Percentiles rank a stretch among this genome's conserved stretches.
These are phyloP conservation scores for Heliconius melpomene DNA, from an alignment of 1,140 invertebrate species.

Conservation along the genomic window DNA sequence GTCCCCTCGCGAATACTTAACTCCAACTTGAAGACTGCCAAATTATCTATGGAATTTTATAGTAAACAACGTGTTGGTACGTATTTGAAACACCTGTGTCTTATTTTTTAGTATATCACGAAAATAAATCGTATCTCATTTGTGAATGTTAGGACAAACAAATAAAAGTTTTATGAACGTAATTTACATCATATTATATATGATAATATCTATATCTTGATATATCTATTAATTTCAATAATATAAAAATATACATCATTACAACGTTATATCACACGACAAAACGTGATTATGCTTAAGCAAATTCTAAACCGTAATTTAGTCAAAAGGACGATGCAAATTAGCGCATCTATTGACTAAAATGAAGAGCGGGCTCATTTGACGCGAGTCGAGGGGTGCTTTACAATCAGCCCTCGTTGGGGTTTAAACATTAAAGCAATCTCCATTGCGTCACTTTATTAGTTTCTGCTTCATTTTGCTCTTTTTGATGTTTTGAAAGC, in stretches of 20 bases:
- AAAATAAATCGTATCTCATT: background rate
- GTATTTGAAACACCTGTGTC: conserved; percentile 23
- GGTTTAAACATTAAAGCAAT: conserved; percentile 78
- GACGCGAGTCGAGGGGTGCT: conserved; percentile 59
- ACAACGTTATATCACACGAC: background rate
- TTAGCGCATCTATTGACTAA: conserved; percentile 75
- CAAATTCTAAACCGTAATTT: conserved; percentile 52
- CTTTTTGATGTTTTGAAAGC: conserved; percentile 74
- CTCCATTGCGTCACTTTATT: conserved; percentile 76
- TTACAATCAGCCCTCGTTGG: conserved; percentile 76
- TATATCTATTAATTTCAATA: background rate
- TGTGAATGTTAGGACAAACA: background rate
- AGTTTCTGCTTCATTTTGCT: conserved; percentile 73
- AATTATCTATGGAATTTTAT: conserved; percentile 30
- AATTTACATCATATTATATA: background rate
- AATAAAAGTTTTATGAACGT: background rate
- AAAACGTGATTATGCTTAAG: conserved; percentile 17
- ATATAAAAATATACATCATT: background rate
- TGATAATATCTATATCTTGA: too few relatives aligned
- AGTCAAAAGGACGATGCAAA: conserved; percentile 75
- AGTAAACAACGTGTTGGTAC: conserved; percentile 15
- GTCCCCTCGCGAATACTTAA: conserved; percentile 44
- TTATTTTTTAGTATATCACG: conserved; percentile 8
- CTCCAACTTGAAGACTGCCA: conserved; percentile 40
- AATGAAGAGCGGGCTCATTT: conserved; percentile 71